Base-by-base conservation (phyloP, 2,888 invertebrate species). In the Dilophus febrilis region DNA sequence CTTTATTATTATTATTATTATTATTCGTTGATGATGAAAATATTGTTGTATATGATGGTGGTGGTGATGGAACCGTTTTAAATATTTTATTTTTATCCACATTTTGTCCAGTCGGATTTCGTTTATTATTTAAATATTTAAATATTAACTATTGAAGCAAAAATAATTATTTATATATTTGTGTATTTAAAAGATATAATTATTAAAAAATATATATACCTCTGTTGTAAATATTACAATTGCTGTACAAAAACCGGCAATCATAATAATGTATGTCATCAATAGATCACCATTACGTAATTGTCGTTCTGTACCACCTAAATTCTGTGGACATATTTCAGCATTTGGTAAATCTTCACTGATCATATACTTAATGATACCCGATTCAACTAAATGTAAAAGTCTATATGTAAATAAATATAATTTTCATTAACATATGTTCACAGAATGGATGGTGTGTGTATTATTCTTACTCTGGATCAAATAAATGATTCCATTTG, bases 231-330 rank as follows among this genome's bases (percentile, higher is more conserved):
- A 85, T 0, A 77, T 67, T 0, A 72, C 63, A 3, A 68, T 51
- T 0, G 81, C 74, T 1, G 78, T 67, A 1, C 66, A 64, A 40
- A 85, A 71, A 0, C 87, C 87, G 1, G 68, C 64, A 2, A 71
- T 61, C 54, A 85, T 80, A 2, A 86, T 77, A 47, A 76, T 64
- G 51, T 86, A 88, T 0, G 87, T 87, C 68, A 85, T 77, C 49
- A 72, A 57, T 1, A 88, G 68, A 56, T 88, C 87, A 4, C 74
- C 68, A 53, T 84, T 82, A 45, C 75, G 63, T 7, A 88, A 61
- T 52, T 77, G 77, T 1, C 86, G 68, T 51, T 87, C 87, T 31
- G 76, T 82, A 41, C 80, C 81, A 47, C 79, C 81, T 47, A 87
- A 63, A 58, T 87, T 75, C 38, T 84, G 66, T 0, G 87, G 86